These are phyloP conservation scores for Spilosoma lubricipeda DNA, from an alignment of 2,888 invertebrate genomes.

Conservation along the genomic window DNA sequence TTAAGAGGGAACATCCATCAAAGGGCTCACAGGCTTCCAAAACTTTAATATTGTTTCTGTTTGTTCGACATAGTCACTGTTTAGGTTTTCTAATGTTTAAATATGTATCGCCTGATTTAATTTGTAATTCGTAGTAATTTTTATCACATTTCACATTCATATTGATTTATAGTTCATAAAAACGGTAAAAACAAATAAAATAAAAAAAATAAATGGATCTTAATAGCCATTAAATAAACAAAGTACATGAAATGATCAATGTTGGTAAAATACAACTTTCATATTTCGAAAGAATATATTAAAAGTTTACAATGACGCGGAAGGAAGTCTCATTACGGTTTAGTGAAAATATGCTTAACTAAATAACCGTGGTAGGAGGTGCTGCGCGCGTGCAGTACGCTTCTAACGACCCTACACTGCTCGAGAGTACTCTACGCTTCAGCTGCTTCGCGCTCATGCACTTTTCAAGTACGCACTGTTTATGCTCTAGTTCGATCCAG, in stretches of 20 bases:
- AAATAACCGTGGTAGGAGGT: slow-evolving; percentile 63
- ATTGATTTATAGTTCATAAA: background rate
- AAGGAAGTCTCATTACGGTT: slow-evolving; percentile 61
- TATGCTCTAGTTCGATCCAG: slow-evolving; percentile 74
- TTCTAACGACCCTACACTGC: slow-evolving; percentile 71
- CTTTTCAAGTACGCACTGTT: slow-evolving; percentile 82
- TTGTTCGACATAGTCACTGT: background rate
- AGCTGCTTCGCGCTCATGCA: slow-evolving; percentile 75
- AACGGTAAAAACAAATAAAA: no score
- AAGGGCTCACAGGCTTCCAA: background rate
- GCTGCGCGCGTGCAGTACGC: slow-evolving; percentile 56
- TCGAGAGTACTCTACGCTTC: slow-evolving; percentile 69
- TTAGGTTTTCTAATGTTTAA: background rate
- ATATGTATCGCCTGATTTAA: background rate
- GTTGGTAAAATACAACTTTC: background rate
- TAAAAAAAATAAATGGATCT: background rate
- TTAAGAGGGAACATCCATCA: background rate
- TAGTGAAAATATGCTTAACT: slow-evolving; percentile 65
- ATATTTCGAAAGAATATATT: slow-evolving; percentile 26
- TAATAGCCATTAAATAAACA: background rate
- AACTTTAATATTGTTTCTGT: slow-evolving; percentile 8
- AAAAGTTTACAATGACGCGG: slow-evolving; percentile 33
- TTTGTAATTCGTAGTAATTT: background rate
- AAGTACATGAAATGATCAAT: background rate
- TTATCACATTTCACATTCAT: background rate